Percentiles rank a stretch among this genome's conserved stretches.
Evolutionary conservation across 2,888 invertebrate species (phyloP).

Genomic region (Drosophila prolongata): DNA sequence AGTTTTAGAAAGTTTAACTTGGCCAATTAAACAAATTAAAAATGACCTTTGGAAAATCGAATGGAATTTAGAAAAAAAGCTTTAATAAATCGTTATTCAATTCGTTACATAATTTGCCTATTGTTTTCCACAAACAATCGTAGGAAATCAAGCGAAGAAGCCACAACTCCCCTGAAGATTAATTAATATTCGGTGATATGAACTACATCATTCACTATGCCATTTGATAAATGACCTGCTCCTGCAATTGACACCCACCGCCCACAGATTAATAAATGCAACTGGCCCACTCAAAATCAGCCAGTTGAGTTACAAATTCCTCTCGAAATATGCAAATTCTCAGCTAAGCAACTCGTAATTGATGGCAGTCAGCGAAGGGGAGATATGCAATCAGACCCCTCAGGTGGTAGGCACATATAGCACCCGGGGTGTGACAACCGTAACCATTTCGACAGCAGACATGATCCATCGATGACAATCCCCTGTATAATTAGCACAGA

Average conservation of each 20-base stretch:
- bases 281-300: constrained; percentile 4
- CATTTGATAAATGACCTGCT: constrained; percentile 7
- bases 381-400: background rate
- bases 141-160: constrained; percentile 1
- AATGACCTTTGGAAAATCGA: too few species aligned
- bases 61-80: too few species aligned
- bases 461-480: constrained; percentile 42
- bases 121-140: background rate
- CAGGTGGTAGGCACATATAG: background rate
- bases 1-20: constrained; percentile 3
- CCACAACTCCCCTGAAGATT: background rate
- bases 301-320: constrained; percentile 18
- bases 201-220: constrained; percentile 17
- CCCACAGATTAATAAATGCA: constrained; percentile 20
- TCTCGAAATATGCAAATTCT: constrained; percentile 28
- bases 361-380: constrained; percentile 13
- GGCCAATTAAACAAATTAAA: background rate
- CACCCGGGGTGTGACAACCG: constrained; percentile 57
- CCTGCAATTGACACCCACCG: constrained; percentile 25
- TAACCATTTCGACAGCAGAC: constrained; percentile 28
- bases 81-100: too few species aligned
- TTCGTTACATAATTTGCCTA: background rate
- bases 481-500: constrained; percentile 72
- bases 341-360: constrained; percentile 4
- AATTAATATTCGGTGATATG: background rate